Evolutionary conservation across 2,888 invertebrate species (phyloP).

Genomic region (Drosophila affinis): DNA sequence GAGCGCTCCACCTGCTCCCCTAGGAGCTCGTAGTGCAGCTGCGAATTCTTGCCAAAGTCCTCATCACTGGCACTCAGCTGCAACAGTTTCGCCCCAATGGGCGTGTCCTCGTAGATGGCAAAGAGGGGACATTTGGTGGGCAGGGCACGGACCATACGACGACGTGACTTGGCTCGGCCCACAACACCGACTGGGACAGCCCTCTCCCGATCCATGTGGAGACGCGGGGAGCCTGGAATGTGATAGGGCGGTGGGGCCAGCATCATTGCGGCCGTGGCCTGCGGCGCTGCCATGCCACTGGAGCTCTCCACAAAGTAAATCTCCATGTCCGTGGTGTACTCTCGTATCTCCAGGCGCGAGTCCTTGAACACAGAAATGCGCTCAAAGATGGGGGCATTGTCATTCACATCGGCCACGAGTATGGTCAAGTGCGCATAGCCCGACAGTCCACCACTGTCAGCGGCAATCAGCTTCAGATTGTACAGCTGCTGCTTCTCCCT

Average conservation of each 20-base stretch:
- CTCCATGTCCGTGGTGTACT: conserved; percentile 86
- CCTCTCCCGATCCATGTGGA: conserved; percentile 57
- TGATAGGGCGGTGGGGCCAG: conserved; percentile 74
- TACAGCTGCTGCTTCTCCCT: conserved; percentile 89
- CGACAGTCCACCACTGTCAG: conserved; percentile 90
- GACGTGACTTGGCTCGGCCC: conserved; percentile 60
- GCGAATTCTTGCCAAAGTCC: conserved; percentile 89
- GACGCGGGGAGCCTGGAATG: conserved; percentile 82
- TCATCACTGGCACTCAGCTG: conserved; percentile 89
- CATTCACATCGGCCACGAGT: conserved; percentile 91
- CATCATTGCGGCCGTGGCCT: conserved; percentile 60
- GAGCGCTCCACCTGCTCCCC: conserved; percentile 88
- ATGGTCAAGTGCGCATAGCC: conserved; percentile 90
- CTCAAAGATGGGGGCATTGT: conserved; percentile 89
- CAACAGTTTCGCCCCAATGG: conserved; percentile 88
- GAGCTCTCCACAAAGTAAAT: conserved; percentile 83
- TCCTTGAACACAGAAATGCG: conserved; percentile 89
- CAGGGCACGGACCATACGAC: conserved; percentile 59
- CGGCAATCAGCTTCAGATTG: conserved; percentile 89
- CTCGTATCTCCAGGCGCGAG: conserved; percentile 87
- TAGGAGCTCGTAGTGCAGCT: conserved; percentile 88
- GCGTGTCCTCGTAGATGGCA: conserved; percentile 89
- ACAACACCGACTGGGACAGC: conserved; percentile 27
- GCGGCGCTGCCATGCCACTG: conserved; percentile 52
- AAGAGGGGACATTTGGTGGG: conserved; percentile 85